Evolutionary conservation across 1,140 invertebrate species (phyloP), one percentile per base, ranked within the genome.

Genomic region (Nylanderia fulva): DNA sequence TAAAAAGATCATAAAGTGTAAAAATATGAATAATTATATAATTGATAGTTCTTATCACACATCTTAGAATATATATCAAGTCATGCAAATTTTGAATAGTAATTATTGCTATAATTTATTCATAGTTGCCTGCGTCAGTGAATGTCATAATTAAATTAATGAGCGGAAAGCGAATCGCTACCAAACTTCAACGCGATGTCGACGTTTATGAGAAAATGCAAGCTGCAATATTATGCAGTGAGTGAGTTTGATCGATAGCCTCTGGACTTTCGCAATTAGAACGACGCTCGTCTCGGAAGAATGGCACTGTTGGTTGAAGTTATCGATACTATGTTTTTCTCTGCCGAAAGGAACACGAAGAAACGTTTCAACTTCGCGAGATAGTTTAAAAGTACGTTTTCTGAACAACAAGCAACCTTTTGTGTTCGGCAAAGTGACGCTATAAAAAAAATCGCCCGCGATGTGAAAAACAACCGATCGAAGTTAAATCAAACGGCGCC

Each of bases 241-340:
- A 54, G 56, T 60, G 69, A 85, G 68, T 85, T 89, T 89, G 85
- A 90, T 90, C 84, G 88, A 88, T 63, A 64, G 82, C 72, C 82
- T 60, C 39, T 42, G 3, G 39, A 15, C 39, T 74, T 69, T 45
- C 36, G 54, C 84, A 76, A 85, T 86, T 79, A 84, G 39, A 39
- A 69, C 74, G 68, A 71, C 11, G 48, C 71, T 69, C 64, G 66
- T 63, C 42, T 33, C 3, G 27, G 27, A 60, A 88, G 52, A 85
- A 42, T 24, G 27, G 21, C 52, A 33, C n/a, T 52, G 39, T 58
- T 64, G 36, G 69, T 80, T 39, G 8, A 52, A 82, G 21, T 45
- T 71, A 24, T 72, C 36, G 52, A 58, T 42, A 45, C 39, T 29
- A 24, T 64, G 29, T 29, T 27, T 52, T 68, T 85, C 85, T 60